phyloP scores from a whole-genome alignment of 2,113 vertebrate genomes.

The Hyla sarda region DNA sequence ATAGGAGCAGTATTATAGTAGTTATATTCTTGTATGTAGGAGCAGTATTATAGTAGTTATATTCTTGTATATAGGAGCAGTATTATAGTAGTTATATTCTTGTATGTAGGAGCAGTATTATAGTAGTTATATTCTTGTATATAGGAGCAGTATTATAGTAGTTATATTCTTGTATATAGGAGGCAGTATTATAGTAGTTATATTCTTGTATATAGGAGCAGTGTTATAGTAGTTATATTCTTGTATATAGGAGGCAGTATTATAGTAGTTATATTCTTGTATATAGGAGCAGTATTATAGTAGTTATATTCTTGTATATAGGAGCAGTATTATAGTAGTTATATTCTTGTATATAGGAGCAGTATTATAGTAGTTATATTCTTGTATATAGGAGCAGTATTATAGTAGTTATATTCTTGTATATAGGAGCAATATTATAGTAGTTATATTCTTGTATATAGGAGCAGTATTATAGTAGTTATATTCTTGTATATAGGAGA shows the following conservation, averaged over 20 bases:
- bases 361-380: conserved; percentile 8
- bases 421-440: background rate
- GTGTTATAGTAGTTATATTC: no score
- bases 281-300: no score
- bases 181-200: background rate
- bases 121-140: background rate
- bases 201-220: background rate
- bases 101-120: background rate
- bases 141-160: conserved; percentile 10
- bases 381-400: conserved; percentile 2
- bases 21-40: no score
- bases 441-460: conserved; percentile 13
- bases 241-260: no score
- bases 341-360: background rate
- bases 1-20: background rate
- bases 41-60: no score
- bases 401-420: conserved; percentile 8
- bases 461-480: background rate
- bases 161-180: background rate
- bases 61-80: background rate
- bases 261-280: no score
- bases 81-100: background rate
- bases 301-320: background rate
- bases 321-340: background rate
- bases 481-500: background rate